Conservation (phyloP, 1,140 invertebrate genomes). For the Ooceraea biroi region DNA sequence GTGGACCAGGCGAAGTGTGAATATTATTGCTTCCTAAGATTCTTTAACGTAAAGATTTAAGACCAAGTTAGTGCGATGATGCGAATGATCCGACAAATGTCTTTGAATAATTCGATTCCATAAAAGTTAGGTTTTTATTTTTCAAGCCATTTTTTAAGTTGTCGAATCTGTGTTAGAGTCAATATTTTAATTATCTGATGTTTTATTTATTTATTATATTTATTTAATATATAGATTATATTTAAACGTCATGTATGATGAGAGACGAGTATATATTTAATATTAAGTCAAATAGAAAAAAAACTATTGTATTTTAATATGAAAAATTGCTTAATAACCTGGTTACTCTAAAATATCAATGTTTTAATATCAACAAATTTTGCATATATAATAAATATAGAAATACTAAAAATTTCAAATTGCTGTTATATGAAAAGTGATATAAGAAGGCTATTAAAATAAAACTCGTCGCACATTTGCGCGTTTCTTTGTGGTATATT, state of each 20-base stretch:
- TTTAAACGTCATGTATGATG: no score
- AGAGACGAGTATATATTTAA: no score
- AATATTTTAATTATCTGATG: neutral
- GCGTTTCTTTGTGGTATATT: neutral
- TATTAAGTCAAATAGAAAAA: no score
- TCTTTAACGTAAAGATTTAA: conserved; percentile 38
- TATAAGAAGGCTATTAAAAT: conserved; percentile 13
- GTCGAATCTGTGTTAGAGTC: neutral
- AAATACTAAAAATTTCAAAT: neutral
- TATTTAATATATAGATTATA: no score
- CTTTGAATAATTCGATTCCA: conserved; percentile 23
- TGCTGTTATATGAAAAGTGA: neutral
- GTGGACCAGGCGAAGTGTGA: conserved; percentile 48
- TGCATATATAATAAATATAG: neutral
- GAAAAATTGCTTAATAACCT: no score
- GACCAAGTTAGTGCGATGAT: neutral
- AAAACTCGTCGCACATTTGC: neutral
- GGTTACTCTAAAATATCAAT: no score
- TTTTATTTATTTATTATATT: no score
- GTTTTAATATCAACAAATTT: neutral
- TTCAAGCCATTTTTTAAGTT: neutral
- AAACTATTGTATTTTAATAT: no score
- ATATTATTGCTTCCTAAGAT: conserved; percentile 74
- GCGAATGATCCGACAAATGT: neutral
- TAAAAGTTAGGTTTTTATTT: neutral